Evolutionary conservation across 2,888 invertebrate genomes (phyloP).

Genomic region (Antheraea yamamai): DNA sequence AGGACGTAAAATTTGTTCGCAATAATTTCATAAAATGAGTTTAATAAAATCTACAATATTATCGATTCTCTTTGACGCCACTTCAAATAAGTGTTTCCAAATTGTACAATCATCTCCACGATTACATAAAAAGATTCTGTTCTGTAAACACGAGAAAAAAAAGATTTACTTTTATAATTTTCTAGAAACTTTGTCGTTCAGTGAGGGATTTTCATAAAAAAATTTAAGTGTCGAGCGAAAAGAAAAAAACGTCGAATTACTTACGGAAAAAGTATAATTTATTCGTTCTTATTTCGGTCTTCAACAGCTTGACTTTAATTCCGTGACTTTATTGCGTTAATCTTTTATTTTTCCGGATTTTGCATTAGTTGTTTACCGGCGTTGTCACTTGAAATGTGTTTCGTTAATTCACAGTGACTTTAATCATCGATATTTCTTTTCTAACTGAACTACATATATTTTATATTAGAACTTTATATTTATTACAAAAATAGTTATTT

Average conservation of each 20-base stretch:
- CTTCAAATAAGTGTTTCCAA: background rate
- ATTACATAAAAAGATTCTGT: background rate
- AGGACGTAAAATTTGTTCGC: no score
- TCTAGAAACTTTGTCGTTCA: constrained; percentile 1
- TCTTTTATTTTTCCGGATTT: constrained; percentile 9
- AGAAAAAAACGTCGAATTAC: constrained; percentile 4
- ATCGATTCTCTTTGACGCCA: background rate
- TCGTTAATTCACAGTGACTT: background rate
- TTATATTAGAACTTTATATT: background rate
- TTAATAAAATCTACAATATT: background rate
- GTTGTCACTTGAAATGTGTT: background rate
- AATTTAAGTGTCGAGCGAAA: background rate
- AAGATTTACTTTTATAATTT: constrained; percentile 4
- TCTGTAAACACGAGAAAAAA: constrained; percentile 1
- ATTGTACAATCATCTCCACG: background rate
- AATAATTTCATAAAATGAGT: background rate
- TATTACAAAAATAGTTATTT: background rate
- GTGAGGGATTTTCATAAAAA: constrained; percentile 7
- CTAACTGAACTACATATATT: background rate
- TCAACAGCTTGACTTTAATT: constrained; percentile 1
- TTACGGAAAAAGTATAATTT: constrained; percentile 9
- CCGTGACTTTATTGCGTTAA: constrained; percentile 9
- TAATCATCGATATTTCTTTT: background rate
- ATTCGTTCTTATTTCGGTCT: constrained; percentile 7
- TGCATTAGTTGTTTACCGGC: background rate